Conservation (phyloP, 2,113 vertebrate species). For the Hassar affinis region DNA sequence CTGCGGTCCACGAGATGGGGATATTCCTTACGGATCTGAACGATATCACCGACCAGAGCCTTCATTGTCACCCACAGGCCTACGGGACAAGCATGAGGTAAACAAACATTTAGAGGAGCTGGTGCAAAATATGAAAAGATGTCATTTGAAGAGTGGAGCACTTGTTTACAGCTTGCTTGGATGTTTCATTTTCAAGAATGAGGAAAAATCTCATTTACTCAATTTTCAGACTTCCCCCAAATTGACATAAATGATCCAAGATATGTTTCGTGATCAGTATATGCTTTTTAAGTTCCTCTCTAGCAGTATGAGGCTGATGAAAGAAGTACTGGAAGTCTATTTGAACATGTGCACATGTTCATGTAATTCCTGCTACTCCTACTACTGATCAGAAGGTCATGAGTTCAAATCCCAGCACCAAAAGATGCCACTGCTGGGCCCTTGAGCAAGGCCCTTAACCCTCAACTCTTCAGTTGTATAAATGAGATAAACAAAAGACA, state of each 20-base stretch:
- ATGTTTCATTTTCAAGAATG: background rate
- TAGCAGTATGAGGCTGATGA: background rate
- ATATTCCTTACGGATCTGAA: conserved; percentile 93
- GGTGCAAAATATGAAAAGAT: background rate
- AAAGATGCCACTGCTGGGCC: too few species aligned
- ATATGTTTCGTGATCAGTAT: background rate
- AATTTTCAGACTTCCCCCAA: background rate
- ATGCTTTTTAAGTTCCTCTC: background rate
- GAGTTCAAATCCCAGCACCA: too few species aligned
- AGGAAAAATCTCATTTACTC: background rate
- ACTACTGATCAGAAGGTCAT: too few species aligned
- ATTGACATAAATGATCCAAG: background rate
- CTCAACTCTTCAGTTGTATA: too few species aligned
- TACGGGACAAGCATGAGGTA: conserved; percentile 51
- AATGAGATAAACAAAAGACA: too few species aligned
- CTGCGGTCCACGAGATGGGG: conserved; percentile 96
- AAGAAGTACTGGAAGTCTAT: background rate
- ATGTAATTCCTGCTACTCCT: background rate
- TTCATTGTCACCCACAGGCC: conserved; percentile 98
- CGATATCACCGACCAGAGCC: conserved; percentile 89
- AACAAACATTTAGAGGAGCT: background rate
- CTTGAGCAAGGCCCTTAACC: too few species aligned
- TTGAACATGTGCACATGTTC: background rate
- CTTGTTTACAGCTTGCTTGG: background rate
- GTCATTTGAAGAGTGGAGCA: background rate